A percentile compares a stretch with the other conserved stretches of the same genome.
Conservation (phyloP, 1,140 invertebrate species). For the Euura lappo region DNA sequence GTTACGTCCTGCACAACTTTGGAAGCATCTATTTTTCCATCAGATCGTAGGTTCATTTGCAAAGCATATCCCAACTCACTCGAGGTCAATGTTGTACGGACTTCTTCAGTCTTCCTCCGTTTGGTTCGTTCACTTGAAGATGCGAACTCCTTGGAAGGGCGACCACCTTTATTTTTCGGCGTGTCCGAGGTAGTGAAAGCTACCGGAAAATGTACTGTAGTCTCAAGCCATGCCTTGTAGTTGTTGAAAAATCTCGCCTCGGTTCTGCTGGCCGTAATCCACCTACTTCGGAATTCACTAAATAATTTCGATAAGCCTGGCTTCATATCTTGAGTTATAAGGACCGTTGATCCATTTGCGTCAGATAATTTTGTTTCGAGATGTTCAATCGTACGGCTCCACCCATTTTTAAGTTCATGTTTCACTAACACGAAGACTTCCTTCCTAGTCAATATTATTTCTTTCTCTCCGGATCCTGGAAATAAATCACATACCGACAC, state of each 20-base stretch:
- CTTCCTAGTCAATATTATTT: neutral
- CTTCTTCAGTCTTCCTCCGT: constrained; percentile 36
- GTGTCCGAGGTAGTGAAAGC: neutral
- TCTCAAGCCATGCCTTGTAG: neutral
- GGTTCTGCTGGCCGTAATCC: neutral
- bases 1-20: constrained; percentile 11
- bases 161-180: constrained; percentile 20
- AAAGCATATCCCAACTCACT: constrained; percentile 33
- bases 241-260: neutral
- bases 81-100: constrained; percentile 24
- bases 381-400: neutral
- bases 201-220: neutral
- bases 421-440: neutral
- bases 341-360: neutral
- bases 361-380: neutral
- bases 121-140: constrained; percentile 39
- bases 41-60: constrained; percentile 27
- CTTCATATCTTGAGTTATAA: neutral
- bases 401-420: neutral
- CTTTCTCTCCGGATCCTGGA: neutral
- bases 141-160: constrained; percentile 30
- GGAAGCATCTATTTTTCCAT: neutral
- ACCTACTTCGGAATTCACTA: neutral
- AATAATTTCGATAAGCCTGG: neutral
- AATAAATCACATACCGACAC: too few relatives aligned